phyloP scores from a whole-genome alignment of 2,113 vertebrate species.

The Esox niger region DNA sequence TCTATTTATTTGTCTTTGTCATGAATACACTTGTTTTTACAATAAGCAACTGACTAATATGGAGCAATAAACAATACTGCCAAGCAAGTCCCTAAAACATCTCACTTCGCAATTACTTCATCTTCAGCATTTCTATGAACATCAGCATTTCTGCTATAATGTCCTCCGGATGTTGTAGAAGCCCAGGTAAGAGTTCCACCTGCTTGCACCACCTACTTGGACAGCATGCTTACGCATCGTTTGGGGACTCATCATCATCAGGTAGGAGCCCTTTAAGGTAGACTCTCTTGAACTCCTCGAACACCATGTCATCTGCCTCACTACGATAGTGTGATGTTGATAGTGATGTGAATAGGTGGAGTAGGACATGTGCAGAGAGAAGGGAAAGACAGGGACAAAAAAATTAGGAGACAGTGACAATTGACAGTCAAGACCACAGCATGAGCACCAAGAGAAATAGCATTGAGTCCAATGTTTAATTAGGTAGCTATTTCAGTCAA shows the following conservation, averaged over 20 bases:
- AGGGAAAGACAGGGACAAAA: neutral
- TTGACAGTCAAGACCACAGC: neutral
- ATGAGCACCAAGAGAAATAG: neutral
- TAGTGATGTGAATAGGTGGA: neutral
- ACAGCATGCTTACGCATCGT: neutral
- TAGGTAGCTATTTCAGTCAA: no score
- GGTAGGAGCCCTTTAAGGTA: neutral
- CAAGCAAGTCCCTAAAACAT: no score
- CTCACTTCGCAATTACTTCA: no score
- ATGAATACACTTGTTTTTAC: no score
- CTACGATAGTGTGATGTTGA: neutral
- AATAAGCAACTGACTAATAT: no score
- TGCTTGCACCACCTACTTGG: neutral
- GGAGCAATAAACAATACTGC: no score
- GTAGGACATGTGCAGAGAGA: neutral
- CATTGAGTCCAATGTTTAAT: no score
- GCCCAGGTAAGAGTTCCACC: no score
- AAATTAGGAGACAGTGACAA: neutral
- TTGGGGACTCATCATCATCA: slow-evolving; percentile 5
- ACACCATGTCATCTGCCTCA: slow-evolving; percentile 8
- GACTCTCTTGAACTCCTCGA: slow-evolving; percentile 6
- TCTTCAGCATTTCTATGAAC: no score
- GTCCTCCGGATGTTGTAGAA: neutral
- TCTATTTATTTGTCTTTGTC: no score
- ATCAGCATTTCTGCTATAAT: neutral